Base-by-base conservation (phyloP, 2,797 vertebrate species). In the Geotrypetes seraphini region DNA sequence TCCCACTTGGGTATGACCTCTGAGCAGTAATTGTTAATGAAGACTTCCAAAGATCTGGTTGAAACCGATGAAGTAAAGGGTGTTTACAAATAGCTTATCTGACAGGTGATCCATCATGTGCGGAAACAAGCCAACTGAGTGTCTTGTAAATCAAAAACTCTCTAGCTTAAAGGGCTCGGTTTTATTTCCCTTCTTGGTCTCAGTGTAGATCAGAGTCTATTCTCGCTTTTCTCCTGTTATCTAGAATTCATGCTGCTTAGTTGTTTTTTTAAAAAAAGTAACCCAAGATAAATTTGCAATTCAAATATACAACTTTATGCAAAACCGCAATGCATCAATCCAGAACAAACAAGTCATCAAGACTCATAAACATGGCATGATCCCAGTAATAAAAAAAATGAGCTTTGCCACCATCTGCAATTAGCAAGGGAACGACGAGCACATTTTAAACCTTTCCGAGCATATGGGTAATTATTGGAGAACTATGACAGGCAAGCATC, bases 391-490 rank as follows among this genome's bases (percentile, higher is more conserved):
- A 53, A 68, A 61, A 68, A 61, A 68, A 69, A 66, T 38, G 43
- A 70, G 52, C 5, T 56, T 59, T 40, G 26, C 50, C 44, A 42
- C 18, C 63, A 54, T 12, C 57, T 60, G 46, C 49, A 73, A 69
- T 75, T 68, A 76, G 33, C 52, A 50, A 16, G 32, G 42, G 36
- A 57, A 59, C 63, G 57, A 58, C 53, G 62, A 33, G 24, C 36
- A 33, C 28, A 33, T 63, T 55, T 38, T 43, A 62, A 71, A 57
- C 16, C 47, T 64, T 62, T 50, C 14, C 1, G 36, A 71, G 45
- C 60, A 68, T 64, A 68, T 53, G 54, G 47, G 43, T 62, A 68
- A 67, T 71, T 71, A 76, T 55, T 66, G 52, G 61, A 60, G 30
- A 66, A 48, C 19, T 25, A 19, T 59, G 57, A 60, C 33, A 60